These are phyloP conservation scores for Hydra vulgaris DNA, from an alignment of 30 jellyfish, hydroid and myxozoan species.

Conservation along the genomic window DNA sequence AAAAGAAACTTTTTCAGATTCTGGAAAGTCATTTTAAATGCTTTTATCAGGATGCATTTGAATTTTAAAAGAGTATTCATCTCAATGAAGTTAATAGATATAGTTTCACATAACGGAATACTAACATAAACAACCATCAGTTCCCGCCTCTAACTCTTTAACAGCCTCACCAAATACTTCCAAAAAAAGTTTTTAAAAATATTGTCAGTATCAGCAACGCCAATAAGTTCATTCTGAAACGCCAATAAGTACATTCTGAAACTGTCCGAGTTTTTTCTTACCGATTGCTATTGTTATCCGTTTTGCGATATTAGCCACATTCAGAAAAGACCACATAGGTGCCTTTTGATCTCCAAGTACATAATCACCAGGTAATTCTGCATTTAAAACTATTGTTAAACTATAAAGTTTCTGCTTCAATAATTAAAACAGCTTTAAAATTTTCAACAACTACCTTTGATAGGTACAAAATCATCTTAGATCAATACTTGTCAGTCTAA, in stretches of 20 bases:
- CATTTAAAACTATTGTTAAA: constrained; percentile 33
- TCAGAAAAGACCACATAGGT: constrained; percentile 40
- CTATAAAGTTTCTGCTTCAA: constrained; percentile 33
- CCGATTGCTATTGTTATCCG: constrained; percentile 10
- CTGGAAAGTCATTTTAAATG: constrained; percentile 16
- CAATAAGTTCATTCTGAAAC: constrained; percentile 34
- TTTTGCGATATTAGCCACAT: constrained; percentile 30
- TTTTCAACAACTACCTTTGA: too few relatives aligned
- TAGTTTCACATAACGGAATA: too few relatives aligned
- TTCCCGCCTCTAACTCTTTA: constrained; percentile 14
- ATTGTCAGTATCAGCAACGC: constrained; percentile 51
- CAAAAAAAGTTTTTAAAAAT: constrained; percentile 32
- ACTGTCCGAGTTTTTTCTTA: constrained; percentile 27
- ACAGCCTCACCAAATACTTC: constrained; percentile 35
- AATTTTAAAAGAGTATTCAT: constrained; percentile 46
- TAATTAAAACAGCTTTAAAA: too few relatives aligned
- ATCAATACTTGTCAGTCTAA: too few relatives aligned
- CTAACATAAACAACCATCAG: not conserved
- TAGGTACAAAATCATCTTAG: too few relatives aligned
- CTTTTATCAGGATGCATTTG: constrained; percentile 39
- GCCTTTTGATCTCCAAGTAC: constrained; percentile 20
- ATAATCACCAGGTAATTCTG: constrained; percentile 39
- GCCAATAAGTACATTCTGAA: constrained; percentile 41
- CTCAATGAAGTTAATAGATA: constrained; percentile 41
- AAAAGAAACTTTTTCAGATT: too few relatives aligned